A percentile compares a stretch with the other conserved stretches of the same genome.
Conservation (phyloP, 2,113 vertebrate genomes). For the Fregetta grallaria region DNA sequence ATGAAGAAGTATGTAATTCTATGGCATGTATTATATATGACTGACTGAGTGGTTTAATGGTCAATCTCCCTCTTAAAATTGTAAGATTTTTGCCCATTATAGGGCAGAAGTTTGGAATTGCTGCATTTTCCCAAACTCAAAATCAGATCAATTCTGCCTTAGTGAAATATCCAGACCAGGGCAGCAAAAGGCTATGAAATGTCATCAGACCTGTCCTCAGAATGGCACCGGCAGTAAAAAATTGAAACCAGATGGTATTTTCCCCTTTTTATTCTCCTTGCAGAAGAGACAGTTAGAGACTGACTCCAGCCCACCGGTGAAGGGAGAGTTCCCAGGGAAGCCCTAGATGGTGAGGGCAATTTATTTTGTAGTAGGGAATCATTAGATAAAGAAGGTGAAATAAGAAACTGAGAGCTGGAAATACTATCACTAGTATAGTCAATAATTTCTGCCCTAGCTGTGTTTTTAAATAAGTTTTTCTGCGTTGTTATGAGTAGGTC, state of each 20-base stretch:
- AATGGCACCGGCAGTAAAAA: not conserved
- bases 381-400: not conserved
- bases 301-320: not conserved
- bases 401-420: not conserved
- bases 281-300: not conserved
- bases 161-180: not conserved
- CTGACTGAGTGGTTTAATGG: not conserved
- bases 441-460: not conserved
- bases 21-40: not conserved
- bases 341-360: not conserved
- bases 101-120: not conserved
- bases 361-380: not conserved
- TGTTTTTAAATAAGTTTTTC: not conserved
- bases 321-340: not conserved
- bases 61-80: not conserved
- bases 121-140: not conserved
- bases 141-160: not conserved
- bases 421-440: not conserved
- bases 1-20: not conserved
- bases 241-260: not conserved
- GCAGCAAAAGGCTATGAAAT: not conserved
- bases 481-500: not conserved
- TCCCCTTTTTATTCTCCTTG: not conserved
- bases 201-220: not conserved
- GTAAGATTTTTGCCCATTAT: not conserved